Evolutionary conservation across 2,113 vertebrate genomes (phyloP).

Genomic region (Thalassoma bifasciatum): DNA sequence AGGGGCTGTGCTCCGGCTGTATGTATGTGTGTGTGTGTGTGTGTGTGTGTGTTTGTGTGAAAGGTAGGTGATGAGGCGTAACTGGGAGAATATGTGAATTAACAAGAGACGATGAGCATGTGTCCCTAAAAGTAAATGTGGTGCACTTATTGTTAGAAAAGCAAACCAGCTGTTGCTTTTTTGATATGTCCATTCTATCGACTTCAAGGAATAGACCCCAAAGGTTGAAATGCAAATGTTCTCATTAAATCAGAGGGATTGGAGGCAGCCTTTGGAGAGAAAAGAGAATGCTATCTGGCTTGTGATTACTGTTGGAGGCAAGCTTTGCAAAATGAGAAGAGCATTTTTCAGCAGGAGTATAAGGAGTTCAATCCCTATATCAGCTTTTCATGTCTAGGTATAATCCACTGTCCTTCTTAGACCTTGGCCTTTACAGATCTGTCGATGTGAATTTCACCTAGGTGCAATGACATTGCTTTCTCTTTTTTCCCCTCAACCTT

Average conservation of each 20-base stretch:
- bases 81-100: slow-evolving; percentile 43
- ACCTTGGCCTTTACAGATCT: slow-evolving; percentile 67
- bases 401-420: slow-evolving; percentile 67
- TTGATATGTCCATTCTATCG: slow-evolving; percentile 43
- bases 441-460: slow-evolving; percentile 47
- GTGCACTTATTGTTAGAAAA: slow-evolving; percentile 33
- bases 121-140: slow-evolving; percentile 34
- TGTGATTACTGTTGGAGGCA: slow-evolving; percentile 58
- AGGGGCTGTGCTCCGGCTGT: slow-evolving; percentile 35
- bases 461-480: slow-evolving; percentile 2
- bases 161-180: slow-evolving; percentile 46
- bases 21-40: slow-evolving; percentile 27
- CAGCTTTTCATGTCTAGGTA: slow-evolving; percentile 55
- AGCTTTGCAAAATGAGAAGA: slow-evolving; percentile 61
- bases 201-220: slow-evolving; percentile 52
- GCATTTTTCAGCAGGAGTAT: slow-evolving; percentile 59
- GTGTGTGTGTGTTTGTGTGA: slow-evolving; percentile 31
- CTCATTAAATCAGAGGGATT: slow-evolving; percentile 68
- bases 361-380: slow-evolving; percentile 60
- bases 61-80: slow-evolving; percentile 22
- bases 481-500: slow-evolving; percentile 7
- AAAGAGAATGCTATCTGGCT: slow-evolving; percentile 37
- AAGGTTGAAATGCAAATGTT: slow-evolving; percentile 73
- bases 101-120: slow-evolving; percentile 35
- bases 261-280: slow-evolving; percentile 46